A percentile compares a stretch with the other conserved stretches of the same genome.
Evolutionary conservation across 92 coral and sea anemone genomes (phyloP).

Genomic region (Nematostella vectensis): DNA sequence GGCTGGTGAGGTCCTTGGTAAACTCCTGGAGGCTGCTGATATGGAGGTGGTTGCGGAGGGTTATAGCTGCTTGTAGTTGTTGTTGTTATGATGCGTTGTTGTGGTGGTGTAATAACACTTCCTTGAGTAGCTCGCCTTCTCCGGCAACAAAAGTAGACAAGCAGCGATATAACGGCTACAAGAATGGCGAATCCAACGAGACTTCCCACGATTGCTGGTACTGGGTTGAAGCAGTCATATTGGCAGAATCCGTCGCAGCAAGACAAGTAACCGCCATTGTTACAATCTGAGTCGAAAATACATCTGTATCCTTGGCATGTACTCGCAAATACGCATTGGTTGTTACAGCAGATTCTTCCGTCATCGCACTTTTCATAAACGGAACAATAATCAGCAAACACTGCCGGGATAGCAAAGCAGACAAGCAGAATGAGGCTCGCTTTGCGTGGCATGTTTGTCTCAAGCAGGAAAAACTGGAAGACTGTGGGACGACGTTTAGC

Average conservation of each 20-base stretch:
- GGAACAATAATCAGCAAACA: no score
- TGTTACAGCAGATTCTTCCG: not conserved
- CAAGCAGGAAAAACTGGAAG: no score
- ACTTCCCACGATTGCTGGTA: not conserved
- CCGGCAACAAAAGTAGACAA: not conserved
- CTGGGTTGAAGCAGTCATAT: not conserved
- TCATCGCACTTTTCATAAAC: no score
- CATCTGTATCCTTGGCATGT: not conserved
- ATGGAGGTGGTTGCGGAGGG: not conserved
- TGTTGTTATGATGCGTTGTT: not conserved
- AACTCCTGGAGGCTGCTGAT: not conserved
- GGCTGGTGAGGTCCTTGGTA: conserved; percentile 1
- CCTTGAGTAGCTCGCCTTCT: not conserved
- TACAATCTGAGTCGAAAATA: not conserved
- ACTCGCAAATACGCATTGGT: not conserved
- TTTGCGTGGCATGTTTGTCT: no score
- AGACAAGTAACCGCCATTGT: not conserved
- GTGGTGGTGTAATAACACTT: not conserved
- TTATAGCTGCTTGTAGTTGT: not conserved
- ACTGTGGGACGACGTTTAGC: no score
- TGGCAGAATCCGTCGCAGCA: not conserved
- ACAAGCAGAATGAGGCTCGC: no score
- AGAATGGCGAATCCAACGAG: not conserved
- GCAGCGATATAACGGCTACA: not conserved
- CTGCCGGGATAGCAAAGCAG: no score